phyloP scores from a whole-genome alignment of 2,797 vertebrate genomes.

The Cuculus canorus region DNA sequence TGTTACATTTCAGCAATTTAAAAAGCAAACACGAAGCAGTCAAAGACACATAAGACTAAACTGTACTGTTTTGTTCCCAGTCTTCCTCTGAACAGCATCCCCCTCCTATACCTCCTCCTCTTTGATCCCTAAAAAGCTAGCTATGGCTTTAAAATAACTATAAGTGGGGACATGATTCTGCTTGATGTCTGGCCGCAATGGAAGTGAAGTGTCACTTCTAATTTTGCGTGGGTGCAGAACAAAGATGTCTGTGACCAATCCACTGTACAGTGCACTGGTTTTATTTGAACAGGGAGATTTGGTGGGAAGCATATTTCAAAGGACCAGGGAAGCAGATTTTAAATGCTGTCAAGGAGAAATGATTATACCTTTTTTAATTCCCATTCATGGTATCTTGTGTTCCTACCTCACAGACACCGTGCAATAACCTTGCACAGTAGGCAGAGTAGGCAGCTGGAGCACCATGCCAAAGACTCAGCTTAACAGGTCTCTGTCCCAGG shows the following conservation, averaged over 20 bases:
- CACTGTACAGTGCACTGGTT: neutral
- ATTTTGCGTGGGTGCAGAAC: conserved; percentile 64
- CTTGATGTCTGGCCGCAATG: conserved; percentile 66
- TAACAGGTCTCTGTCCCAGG: accelerated
- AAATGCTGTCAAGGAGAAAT: conserved; percentile 19
- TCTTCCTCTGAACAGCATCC: neutral
- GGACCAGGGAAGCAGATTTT: conserved; percentile 17
- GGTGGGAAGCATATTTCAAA: conserved; percentile 37
- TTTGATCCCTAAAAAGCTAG: conserved; percentile 62
- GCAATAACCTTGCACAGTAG: neutral
- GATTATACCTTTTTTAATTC: conserved; percentile 1
- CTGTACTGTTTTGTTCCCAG: neutral
- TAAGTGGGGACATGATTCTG: conserved; percentile 12
- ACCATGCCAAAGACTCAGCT: accelerated
- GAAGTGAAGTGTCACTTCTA: conserved; percentile 65
- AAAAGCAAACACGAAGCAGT: neutral
- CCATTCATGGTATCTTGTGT: neutral
- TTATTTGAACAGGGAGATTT: conserved; percentile 36
- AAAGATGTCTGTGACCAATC: conserved; percentile 69
- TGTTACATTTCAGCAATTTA: neutral
- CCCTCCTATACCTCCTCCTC: neutral
- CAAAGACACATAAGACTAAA: neutral
- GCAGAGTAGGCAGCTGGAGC: neutral
- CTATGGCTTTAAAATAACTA: conserved; percentile 47
- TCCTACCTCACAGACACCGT: neutral